A percentile compares a stretch with the other conserved stretches of the same genome.
phyloP scores from a whole-genome alignment of 2,888 invertebrate species.

The Drosophila ustulata region DNA sequence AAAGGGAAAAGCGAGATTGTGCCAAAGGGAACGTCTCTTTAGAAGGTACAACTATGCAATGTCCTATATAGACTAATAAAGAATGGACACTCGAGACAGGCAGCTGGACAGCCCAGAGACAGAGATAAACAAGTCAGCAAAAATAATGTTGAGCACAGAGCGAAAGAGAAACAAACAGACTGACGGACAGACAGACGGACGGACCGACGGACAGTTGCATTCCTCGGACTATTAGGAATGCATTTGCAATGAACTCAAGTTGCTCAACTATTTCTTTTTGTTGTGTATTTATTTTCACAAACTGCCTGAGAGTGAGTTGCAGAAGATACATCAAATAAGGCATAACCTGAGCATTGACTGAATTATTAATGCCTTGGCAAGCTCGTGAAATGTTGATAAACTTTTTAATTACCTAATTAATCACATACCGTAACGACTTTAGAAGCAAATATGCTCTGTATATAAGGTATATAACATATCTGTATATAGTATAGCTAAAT shows the following conservation, averaged over 20 bases:
- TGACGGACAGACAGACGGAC: neutral
- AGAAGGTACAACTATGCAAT: neutral
- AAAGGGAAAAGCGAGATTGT: neutral
- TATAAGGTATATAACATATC: neutral
- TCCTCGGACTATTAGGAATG: constrained; percentile 19
- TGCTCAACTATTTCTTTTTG: constrained; percentile 7
- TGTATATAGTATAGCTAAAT: neutral
- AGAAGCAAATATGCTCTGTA: constrained; percentile 5
- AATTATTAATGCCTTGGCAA: constrained; percentile 25
- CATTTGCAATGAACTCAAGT: constrained; percentile 14
- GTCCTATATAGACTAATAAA: constrained; percentile 2
- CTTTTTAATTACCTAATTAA: constrained; percentile 52
- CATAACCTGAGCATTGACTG: constrained; percentile 19
- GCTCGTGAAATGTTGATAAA: constrained; percentile 37
- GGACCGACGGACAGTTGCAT: constrained; percentile 19
- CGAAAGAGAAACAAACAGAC: neutral
- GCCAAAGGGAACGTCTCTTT: constrained; percentile 10
- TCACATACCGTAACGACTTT: constrained; percentile 27
- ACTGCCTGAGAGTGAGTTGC: neutral
- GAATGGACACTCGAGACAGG: constrained; percentile 1
- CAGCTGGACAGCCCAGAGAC: neutral
- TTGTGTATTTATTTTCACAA: constrained; percentile 2
- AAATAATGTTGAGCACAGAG: neutral
- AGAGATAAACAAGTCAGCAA: constrained; percentile 27
- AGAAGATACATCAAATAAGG: constrained; percentile 18